phyloP scores from a whole-genome alignment of 2,888 invertebrate genomes.

The Tenthredo distinguenda region DNA sequence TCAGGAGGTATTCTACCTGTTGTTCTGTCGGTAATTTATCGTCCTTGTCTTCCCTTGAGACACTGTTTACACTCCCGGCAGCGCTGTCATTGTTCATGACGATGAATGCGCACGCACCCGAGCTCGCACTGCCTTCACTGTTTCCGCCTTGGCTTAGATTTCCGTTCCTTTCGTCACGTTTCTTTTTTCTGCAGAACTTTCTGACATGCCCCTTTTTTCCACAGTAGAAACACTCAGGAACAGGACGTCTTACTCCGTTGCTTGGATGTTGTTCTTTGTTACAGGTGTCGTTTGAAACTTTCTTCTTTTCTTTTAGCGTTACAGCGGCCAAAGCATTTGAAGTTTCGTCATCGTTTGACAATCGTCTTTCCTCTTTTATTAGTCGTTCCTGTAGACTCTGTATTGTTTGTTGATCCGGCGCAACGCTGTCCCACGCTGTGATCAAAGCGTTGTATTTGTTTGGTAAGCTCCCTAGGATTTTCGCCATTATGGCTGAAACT shows the following conservation, averaged over 20 bases:
- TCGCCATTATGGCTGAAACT: slow-evolving; percentile 54
- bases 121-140: background rate
- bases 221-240: background rate
- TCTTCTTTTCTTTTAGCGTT: background rate
- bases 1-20: background rate
- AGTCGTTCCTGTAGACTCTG: background rate
- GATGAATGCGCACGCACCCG: background rate
- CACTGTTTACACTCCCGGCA: background rate
- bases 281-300: background rate
- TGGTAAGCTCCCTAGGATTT: slow-evolving; percentile 56
- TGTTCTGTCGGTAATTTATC: background rate
- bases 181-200: background rate
- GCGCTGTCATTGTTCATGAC: background rate
- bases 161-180: background rate
- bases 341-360: slow-evolving; percentile 45
- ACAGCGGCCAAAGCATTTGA: background rate
- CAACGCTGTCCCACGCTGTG: slow-evolving; percentile 33
- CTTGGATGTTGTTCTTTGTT: background rate
- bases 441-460: slow-evolving; percentile 43
- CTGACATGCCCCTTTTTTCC: background rate
- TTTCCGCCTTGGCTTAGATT: no score
- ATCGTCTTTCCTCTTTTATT: slow-evolving; percentile 47
- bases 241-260: background rate
- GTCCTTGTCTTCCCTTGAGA: background rate
- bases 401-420: background rate